phyloP scores from a whole-genome alignment of 2,113 vertebrate genomes.

The Apus apus region DNA sequence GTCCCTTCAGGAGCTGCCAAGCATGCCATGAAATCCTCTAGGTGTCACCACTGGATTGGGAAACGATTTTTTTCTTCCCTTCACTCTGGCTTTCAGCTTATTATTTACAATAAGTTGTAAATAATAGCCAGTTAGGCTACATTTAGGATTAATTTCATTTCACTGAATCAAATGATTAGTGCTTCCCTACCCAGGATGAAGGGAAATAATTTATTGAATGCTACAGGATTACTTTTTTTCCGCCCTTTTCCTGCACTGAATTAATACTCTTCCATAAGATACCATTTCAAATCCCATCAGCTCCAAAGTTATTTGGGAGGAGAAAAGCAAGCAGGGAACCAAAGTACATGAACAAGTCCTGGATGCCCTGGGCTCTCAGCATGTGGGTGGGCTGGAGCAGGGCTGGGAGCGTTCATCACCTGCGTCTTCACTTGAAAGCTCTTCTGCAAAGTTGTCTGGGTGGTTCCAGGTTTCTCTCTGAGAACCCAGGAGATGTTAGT shows the following conservation, averaged over 20 bases:
- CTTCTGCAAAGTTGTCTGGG: background rate
- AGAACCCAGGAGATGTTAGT: background rate
- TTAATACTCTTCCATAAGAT: background rate
- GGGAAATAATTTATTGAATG: background rate
- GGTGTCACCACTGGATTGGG: conserved; percentile 15
- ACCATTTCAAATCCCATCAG: background rate
- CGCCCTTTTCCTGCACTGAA: background rate
- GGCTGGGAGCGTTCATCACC: background rate
- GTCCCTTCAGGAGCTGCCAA: background rate
- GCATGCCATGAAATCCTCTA: background rate
- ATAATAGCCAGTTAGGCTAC: accelerated
- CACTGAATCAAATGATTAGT: background rate
- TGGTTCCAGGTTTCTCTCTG: background rate
- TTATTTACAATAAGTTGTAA: background rate
- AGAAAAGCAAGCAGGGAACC: background rate
- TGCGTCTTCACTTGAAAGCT: background rate
- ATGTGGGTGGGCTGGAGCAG: background rate
- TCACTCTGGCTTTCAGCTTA: background rate
- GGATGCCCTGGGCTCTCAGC: background rate
- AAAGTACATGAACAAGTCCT: accelerated
- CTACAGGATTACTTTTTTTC: background rate
- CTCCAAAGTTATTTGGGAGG: background rate
- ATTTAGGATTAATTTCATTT: background rate
- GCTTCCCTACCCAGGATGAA: background rate
- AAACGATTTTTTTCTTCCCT: background rate